phyloP scores from a whole-genome alignment of 2,113 vertebrate genomes.

The Nanger granti region DNA sequence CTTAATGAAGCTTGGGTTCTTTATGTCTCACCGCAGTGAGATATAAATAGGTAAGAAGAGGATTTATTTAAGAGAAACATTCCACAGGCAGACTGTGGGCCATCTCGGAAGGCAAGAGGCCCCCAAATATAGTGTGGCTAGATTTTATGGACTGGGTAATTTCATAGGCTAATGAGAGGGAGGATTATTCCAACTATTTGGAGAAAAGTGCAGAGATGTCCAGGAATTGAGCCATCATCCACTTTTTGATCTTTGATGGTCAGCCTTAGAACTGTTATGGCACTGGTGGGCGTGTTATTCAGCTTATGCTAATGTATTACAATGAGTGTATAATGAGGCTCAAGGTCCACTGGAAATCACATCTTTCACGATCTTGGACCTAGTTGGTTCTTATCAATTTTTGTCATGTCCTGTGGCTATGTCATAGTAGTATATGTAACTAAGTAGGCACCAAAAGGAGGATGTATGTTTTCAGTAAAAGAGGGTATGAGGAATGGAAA shows the following conservation, averaged over 20 bases:
- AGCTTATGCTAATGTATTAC: not conserved
- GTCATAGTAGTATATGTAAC: not conserved
- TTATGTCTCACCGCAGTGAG: not conserved
- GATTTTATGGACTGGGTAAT: not conserved
- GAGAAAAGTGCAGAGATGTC: not conserved
- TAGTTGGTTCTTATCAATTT: not conserved
- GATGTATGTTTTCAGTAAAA: not conserved
- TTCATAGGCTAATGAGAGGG: not conserved
- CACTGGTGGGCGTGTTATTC: not conserved
- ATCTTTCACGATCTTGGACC: not conserved
- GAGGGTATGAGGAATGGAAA: no score
- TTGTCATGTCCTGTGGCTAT: not conserved
- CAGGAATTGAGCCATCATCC: not conserved
- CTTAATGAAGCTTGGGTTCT: not conserved
- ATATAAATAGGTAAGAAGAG: not conserved
- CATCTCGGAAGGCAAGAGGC: not conserved
- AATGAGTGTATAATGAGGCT: not conserved
- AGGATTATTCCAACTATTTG: not conserved
- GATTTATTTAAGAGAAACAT: not conserved
- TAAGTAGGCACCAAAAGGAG: not conserved
- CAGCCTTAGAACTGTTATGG: not conserved
- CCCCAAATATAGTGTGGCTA: not conserved
- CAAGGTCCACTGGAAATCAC: not conserved
- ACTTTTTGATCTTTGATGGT: not conserved
- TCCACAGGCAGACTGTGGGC: not conserved